phyloP scores from a whole-genome alignment of 2,888 invertebrate genomes.

The Drosophila neotestacea region DNA sequence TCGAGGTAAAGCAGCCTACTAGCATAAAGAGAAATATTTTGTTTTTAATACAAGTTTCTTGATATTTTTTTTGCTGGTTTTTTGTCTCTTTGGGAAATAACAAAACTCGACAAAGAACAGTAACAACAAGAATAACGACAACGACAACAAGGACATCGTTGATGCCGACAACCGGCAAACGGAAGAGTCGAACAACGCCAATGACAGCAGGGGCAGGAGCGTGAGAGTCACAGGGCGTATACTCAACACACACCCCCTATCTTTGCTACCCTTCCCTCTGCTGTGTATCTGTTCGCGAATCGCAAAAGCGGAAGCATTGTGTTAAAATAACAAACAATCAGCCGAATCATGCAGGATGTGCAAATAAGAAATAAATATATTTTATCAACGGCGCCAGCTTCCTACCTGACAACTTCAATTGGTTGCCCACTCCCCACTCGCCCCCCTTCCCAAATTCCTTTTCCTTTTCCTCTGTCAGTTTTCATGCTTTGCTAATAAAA shows the following conservation, averaged over 20 bases:
- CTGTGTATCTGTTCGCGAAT: constrained; percentile 41
- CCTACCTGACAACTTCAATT: constrained; percentile 65
- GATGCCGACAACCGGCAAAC: constrained; percentile 65
- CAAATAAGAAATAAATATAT: constrained; percentile 82
- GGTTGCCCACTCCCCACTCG: constrained; percentile 21
- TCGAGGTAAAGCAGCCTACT: constrained; percentile 39
- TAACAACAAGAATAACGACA: constrained; percentile 39
- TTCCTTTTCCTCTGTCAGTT: neutral
- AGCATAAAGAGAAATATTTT: constrained; percentile 54
- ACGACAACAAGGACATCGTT: constrained; percentile 48
- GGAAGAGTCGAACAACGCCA: constrained; percentile 63
- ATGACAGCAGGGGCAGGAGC: constrained; percentile 22
- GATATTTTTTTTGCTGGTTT: constrained; percentile 14
- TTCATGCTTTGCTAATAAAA: constrained; percentile 54
- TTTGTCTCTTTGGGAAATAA: constrained; percentile 27
- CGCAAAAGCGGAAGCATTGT: constrained; percentile 72
- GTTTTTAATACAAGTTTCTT: constrained; percentile 16
- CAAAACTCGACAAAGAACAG: constrained; percentile 45
- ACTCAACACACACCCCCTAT: neutral
- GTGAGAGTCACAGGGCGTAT: constrained; percentile 5
- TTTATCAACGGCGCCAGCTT: constrained; percentile 58
- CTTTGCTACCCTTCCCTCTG: constrained; percentile 7
- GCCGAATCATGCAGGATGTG: constrained; percentile 78
- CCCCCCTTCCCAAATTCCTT: neutral
- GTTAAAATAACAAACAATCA: constrained; percentile 82